These are phyloP conservation scores for Rhagophthalmus giganteus DNA, from an alignment of 2,888 invertebrate species.

Conservation along the genomic window DNA sequence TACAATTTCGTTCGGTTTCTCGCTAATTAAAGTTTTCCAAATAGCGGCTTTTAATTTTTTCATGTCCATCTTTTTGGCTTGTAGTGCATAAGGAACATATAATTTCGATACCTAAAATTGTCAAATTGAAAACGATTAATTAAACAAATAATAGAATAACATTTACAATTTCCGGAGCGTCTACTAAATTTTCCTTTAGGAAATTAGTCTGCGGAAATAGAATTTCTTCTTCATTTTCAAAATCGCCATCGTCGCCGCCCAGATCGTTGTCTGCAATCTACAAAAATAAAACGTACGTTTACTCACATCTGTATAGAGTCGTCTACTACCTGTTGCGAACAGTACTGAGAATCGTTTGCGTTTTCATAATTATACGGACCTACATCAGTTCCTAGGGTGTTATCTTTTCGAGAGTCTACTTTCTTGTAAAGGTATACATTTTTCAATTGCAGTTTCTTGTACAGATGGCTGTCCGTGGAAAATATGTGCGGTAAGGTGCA, in stretches of 20 bases:
- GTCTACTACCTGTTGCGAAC: slow-evolving; percentile 38
- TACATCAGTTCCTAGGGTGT: slow-evolving; percentile 37
- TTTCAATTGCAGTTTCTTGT: slow-evolving; percentile 15
- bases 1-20: slow-evolving; percentile 44
- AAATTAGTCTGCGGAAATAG: no score
- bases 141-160: slow-evolving; percentile 61
- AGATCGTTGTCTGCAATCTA: no score
- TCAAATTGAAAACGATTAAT: background rate
- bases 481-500: slow-evolving; percentile 25
- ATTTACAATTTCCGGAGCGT: no score
- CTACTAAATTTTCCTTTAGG: no score
- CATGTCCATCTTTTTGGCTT: slow-evolving; percentile 87
- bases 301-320: no score
- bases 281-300: no score
- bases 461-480: background rate
- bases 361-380: slow-evolving; percentile 61
- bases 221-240: no score
- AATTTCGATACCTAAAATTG: slow-evolving; percentile 66
- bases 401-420: background rate
- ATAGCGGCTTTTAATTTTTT: slow-evolving; percentile 77
- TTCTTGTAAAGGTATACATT: slow-evolving; percentile 18
- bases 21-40: slow-evolving; percentile 65
- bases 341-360: slow-evolving; percentile 60
- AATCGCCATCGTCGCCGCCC: no score
- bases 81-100: slow-evolving; percentile 77